Conservation (phyloP, 2,888 invertebrate species). For the Tipula confusa region DNA sequence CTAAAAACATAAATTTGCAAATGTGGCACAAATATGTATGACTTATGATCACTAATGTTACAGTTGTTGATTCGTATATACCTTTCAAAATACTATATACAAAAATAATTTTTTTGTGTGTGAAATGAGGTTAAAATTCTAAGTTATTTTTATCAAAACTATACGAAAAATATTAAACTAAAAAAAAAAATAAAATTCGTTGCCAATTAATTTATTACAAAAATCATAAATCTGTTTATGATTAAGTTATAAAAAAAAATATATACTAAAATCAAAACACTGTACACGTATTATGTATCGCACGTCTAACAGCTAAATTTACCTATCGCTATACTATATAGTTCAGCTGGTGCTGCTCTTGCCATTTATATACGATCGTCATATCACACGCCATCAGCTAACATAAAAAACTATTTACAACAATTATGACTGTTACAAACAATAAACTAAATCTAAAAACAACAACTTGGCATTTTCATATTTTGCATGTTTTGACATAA, state of each 20-base stretch:
- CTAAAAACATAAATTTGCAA: too few species aligned
- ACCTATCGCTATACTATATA: too few species aligned
- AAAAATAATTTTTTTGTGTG: background rate
- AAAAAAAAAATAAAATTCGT: background rate
- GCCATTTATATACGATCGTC: background rate
- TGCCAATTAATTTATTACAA: background rate
- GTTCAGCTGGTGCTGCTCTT: background rate
- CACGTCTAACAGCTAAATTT: background rate
- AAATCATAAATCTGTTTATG: background rate
- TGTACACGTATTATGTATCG: too few species aligned
- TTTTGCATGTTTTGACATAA: slow-evolving; percentile 25
- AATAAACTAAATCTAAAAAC: background rate
- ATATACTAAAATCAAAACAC: background rate
- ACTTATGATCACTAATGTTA: too few species aligned
- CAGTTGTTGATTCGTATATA: too few species aligned
- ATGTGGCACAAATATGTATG: too few species aligned
- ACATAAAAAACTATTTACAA: background rate
- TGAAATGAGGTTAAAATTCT: background rate
- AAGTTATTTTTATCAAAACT: background rate
- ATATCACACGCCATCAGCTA: background rate
- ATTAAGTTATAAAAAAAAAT: background rate
- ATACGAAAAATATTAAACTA: background rate
- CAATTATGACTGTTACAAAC: background rate
- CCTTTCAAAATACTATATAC: too few species aligned
- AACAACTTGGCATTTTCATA: background rate